Evolutionary conservation across 2,113 vertebrate species (phyloP), one percentile per base, ranked within the genome.

Genomic region (Triplophysa tibetana): DNA sequence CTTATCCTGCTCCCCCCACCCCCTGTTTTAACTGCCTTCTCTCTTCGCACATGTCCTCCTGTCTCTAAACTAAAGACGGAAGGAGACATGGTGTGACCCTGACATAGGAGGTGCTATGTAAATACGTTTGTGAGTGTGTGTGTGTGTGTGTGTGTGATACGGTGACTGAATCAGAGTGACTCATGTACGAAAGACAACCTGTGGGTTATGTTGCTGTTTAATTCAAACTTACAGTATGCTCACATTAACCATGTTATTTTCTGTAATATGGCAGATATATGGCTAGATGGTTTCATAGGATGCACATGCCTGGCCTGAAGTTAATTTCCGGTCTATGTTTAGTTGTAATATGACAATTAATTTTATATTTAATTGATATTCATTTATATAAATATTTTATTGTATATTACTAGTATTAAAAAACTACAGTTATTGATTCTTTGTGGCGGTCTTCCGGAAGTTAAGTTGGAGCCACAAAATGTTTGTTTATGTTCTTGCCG

Each of bases 1-100:
- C 89, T 90, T 89, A 91, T 89, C 89, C 87, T 56, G 78, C 56
- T 89, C 54, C 85, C 85, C 82, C 87, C 86, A 82, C 80, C 78
- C 63, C 50, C 48, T 70, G 41, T 76, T 54, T 70, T 75, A 63
- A 68, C 79, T 24, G 79, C 79, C 56, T 45, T 70, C 81, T 50
- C 85, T 65, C 74, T 29, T 79, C 66, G 67, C 79, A 76, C 77
- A 21, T 61, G 79, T 73, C 76, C 38, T 23, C 69, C 8, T 86
- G 56, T 77, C 83, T 83, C 84, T 78, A 79, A 69, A 58, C 67
- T 77, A 83, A 85, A 77, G 86, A 58, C 19, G n/a, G 88, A 88
- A 84, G n/a, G 54, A 90, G 91, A 92, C 92, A 84, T 75, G 84
- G 68, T 73, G 81, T 84, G 79, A 65, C 79, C 60, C 54, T 83